Percentiles rank a stretch among this genome's conserved stretches.
Evolutionary conservation across 2,797 vertebrate species (phyloP).

Genomic region (Pseudotriccus pelzelni): DNA sequence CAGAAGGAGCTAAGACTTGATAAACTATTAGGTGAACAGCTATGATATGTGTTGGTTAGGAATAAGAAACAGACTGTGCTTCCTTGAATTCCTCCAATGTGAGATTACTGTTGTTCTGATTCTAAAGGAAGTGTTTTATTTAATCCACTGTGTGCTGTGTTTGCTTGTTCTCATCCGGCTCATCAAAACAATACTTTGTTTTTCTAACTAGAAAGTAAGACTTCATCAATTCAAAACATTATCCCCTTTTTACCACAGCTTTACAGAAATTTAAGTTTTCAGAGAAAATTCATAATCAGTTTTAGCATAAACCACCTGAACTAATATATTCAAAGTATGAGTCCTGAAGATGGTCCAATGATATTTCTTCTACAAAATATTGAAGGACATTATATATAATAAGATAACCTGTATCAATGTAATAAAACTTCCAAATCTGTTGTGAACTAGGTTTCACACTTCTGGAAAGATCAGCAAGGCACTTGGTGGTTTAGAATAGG

Average conservation of each 20-base stretch:
- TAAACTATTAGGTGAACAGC: neutral
- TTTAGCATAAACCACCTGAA: neutral
- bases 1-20: neutral
- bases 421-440: neutral
- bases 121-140: neutral
- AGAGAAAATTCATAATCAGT: neutral
- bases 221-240: neutral
- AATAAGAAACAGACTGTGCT: neutral
- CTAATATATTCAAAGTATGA: neutral
- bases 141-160: neutral
- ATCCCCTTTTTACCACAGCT: neutral
- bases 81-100: neutral
- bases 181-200: neutral
- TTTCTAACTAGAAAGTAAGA: neutral
- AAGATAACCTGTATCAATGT: neutral
- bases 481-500: neutral
- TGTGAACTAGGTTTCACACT: neutral
- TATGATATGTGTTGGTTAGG: neutral
- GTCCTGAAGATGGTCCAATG: neutral
- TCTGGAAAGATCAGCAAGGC: neutral
- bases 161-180: neutral
- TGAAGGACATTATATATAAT: neutral
- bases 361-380: neutral
- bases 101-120: neutral
- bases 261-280: neutral